phyloP scores from a whole-genome alignment of 2,888 invertebrate genomes.

The Thereva unica region DNA sequence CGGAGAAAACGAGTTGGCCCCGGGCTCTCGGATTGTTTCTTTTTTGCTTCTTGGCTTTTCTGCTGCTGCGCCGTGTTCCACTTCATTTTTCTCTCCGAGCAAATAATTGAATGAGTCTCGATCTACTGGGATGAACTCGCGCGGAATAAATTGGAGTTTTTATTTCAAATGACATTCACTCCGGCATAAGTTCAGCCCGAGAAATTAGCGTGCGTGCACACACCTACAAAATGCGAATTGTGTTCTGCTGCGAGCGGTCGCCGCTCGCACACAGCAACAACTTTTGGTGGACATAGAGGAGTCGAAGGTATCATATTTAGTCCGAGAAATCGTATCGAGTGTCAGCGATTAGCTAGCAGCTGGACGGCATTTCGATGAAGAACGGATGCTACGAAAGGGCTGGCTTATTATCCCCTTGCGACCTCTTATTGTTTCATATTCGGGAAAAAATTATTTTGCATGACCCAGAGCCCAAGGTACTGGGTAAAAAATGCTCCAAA shows the following conservation, averaged over 20 bases:
- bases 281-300: neutral
- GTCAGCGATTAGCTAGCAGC: slow-evolving; percentile 33
- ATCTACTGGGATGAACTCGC: slow-evolving; percentile 37
- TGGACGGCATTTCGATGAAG: slow-evolving; percentile 14
- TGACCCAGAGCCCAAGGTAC: slow-evolving; percentile 9
- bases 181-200: neutral
- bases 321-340: slow-evolving; percentile 29
- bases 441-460: neutral
- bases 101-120: slow-evolving; percentile 1
- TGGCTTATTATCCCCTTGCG: slow-evolving; percentile 19
- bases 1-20: slow-evolving; percentile 1
- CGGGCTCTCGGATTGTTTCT: neutral
- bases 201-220: slow-evolving; percentile 21
- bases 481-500: slow-evolving; percentile 23
- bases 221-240: too few species aligned
- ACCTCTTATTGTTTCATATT: slow-evolving; percentile 12
- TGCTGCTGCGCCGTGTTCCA: too few species aligned
- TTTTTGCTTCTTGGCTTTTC: too few species aligned
- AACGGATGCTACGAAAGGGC: slow-evolving; percentile 28
- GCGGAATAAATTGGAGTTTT: slow-evolving; percentile 40
- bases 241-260: too few species aligned
- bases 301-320: slow-evolving; percentile 10
- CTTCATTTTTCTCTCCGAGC: too few species aligned
- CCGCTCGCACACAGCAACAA: too few species aligned
- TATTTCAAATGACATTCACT: slow-evolving; percentile 39